phyloP scores from a whole-genome alignment of 2,113 vertebrate genomes.

The Tachysurus vachellii region DNA sequence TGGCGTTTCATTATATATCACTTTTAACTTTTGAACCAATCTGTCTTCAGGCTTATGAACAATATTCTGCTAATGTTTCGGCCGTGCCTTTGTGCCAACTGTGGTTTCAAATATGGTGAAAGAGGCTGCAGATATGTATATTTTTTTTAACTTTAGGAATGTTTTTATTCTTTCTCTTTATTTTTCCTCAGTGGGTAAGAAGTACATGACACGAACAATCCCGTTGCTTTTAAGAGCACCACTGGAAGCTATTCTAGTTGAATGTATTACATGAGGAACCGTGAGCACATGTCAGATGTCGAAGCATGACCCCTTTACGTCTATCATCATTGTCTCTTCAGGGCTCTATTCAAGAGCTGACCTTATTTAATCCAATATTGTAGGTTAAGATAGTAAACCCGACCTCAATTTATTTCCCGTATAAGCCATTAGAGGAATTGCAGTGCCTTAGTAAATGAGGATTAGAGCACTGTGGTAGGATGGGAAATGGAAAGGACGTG shows the following conservation, averaged over 20 bases:
- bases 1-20: conserved; percentile 26
- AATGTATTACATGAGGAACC: conserved; percentile 4
- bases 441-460: conserved; percentile 37
- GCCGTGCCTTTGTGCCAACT: neutral
- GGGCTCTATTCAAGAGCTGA: conserved; percentile 39
- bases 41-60: neutral
- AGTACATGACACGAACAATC: conserved; percentile 9
- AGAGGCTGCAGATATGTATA: neutral
- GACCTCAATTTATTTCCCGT: conserved; percentile 28
- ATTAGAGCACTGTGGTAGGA: conserved; percentile 1
- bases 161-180: neutral
- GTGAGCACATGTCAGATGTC: conserved; percentile 32
- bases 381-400: conserved; percentile 32
- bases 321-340: conserved; percentile 31
- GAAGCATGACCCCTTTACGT: conserved; percentile 14
- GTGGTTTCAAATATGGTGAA: neutral
- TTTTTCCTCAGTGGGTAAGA: conserved; percentile 15
- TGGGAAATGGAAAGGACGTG: conserved; percentile 1
- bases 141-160: neutral
- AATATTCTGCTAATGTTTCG: neutral
- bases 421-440: conserved; percentile 50
- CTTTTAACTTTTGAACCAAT: neutral
- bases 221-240: conserved; percentile 16
- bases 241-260: conserved; percentile 23
- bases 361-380: conserved; percentile 51